Conservation (phyloP, 2,888 invertebrate genomes). For the Galeruca laticollis region DNA sequence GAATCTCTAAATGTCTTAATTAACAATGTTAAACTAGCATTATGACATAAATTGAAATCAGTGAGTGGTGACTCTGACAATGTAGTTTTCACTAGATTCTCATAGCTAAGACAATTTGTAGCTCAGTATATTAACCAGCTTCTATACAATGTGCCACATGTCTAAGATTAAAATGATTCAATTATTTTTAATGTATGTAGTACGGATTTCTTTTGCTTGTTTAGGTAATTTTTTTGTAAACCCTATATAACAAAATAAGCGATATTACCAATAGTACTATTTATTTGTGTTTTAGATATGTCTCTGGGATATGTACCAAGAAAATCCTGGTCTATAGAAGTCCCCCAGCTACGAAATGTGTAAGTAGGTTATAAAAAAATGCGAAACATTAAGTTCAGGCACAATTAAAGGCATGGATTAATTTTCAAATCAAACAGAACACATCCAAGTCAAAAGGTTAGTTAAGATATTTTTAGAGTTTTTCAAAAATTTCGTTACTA, state of each 20-base stretch:
- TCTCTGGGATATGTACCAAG: constrained; percentile 25
- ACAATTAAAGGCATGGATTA: constrained; percentile 1
- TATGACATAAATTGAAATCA: too few species aligned
- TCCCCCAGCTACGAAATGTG: constrained; percentile 5
- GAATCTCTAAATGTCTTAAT: too few species aligned
- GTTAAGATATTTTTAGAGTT: background rate
- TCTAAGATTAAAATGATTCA: background rate
- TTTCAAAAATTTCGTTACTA: too few species aligned
- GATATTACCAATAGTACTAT: background rate
- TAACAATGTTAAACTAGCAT: too few species aligned
- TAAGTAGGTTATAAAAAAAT: constrained; percentile 3
- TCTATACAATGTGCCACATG: too few species aligned
- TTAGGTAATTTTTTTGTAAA: background rate
- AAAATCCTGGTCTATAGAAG: constrained; percentile 23
- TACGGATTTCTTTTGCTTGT: background rate
- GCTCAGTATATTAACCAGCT: too few species aligned
- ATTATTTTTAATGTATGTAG: background rate
- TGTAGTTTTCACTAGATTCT: too few species aligned
- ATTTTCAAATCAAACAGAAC: too few species aligned
- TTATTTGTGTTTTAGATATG: constrained; percentile 26
- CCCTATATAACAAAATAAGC: background rate
- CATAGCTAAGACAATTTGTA: too few species aligned
- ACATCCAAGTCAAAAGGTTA: background rate
- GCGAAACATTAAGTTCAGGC: background rate
- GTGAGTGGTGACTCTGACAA: too few species aligned